These are phyloP conservation scores for Acestrorhynchus altus DNA, from an alignment of 2,797 vertebrate genomes.

Conservation along the genomic window DNA sequence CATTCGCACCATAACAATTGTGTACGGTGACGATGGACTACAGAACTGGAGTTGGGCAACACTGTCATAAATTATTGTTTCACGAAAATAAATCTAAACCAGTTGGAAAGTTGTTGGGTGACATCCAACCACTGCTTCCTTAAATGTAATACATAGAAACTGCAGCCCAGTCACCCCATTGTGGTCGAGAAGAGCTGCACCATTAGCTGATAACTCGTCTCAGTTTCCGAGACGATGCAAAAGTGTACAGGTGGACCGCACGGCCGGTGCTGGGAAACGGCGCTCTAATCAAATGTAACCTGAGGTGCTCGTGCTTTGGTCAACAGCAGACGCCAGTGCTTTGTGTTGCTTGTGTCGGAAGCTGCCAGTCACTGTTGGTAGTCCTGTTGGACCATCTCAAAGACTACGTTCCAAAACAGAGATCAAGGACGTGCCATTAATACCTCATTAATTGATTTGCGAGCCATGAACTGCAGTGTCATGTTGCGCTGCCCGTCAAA, in stretches of 20 bases:
- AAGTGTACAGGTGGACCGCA: background rate
- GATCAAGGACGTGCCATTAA: constrained; percentile 19
- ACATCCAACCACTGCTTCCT: no score
- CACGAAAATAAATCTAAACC: no score
- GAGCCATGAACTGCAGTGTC: background rate
- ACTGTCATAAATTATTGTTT: no score
- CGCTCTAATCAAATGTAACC: background rate
- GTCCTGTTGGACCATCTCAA: background rate
- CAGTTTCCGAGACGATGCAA: background rate
- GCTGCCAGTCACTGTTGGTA: background rate
- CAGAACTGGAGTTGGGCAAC: no score
- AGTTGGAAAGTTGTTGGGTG: no score
- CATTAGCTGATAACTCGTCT: background rate
- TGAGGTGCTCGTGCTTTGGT: background rate
- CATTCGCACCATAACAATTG: no score
- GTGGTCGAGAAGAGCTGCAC: no score
- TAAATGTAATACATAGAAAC: no score
- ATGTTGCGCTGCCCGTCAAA: background rate
- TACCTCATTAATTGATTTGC: constrained; percentile 21
- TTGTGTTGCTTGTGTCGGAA: background rate
- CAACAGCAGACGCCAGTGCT: background rate
- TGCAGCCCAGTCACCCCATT: no score
- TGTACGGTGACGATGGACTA: no score
- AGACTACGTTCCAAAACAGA: background rate
- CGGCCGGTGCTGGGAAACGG: background rate